phyloP scores from a whole-genome alignment of 1,140 invertebrate genomes.

The Oscheius sp. region DNA sequence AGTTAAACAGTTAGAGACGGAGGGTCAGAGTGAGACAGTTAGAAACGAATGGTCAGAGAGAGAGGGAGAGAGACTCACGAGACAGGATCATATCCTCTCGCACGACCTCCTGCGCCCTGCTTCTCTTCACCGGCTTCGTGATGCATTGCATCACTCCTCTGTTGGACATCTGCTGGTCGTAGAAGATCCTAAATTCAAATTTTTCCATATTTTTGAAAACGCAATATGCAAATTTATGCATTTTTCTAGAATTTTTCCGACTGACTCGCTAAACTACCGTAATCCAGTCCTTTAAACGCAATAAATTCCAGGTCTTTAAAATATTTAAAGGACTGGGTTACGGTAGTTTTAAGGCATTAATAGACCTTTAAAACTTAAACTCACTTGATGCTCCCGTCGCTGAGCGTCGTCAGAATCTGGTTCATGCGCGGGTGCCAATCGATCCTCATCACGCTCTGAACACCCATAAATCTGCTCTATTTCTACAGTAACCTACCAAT shows the following conservation, averaged over 20 bases:
- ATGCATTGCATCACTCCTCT: constrained; percentile 87
- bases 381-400: constrained; percentile 81
- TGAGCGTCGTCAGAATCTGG: constrained; percentile 88
- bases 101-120: constrained; percentile 73
- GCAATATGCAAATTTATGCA: neutral
- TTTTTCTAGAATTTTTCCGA: neutral
- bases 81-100: constrained; percentile 91
- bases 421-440: constrained; percentile 95
- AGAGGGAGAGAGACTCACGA: constrained; percentile 64
- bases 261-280: too few relatives aligned
- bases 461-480: too few relatives aligned
- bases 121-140: constrained; percentile 73
- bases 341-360: neutral
- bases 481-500: constrained; percentile 64
- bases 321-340: too few relatives aligned
- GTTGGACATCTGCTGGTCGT: constrained; percentile 79
- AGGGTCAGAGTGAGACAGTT: too few relatives aligned
- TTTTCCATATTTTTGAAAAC: neutral
- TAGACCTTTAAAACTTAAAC: neutral
- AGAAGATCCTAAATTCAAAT: constrained; percentile 68
- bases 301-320: too few relatives aligned
- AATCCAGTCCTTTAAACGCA: too few relatives aligned
- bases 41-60: neutral
- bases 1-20: too few relatives aligned
- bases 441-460: constrained; percentile 76